These are phyloP conservation scores for Ctenochaetus hawaiiensis DNA, from an alignment of 2,797 vertebrate species.

Conservation along the genomic window DNA sequence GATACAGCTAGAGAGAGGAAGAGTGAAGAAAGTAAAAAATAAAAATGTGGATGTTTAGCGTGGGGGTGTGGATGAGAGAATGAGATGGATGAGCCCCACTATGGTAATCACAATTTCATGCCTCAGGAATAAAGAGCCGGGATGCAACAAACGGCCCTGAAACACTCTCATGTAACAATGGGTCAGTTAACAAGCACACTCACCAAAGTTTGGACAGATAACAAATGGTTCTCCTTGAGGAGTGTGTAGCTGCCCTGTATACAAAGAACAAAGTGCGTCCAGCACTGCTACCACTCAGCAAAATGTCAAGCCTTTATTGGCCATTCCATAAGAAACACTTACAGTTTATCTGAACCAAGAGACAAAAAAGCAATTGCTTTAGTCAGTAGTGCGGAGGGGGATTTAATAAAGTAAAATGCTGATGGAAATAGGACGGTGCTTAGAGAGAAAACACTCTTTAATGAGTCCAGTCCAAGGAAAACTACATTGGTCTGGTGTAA, in stretches of 20 bases:
- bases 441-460: slow-evolving; percentile 75
- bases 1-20: slow-evolving; percentile 2
- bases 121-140: slow-evolving; percentile 65
- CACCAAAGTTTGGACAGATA: slow-evolving; percentile 72
- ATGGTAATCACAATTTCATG: slow-evolving; percentile 75
- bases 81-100: slow-evolving; percentile 72
- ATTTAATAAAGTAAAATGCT: slow-evolving; percentile 73
- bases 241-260: slow-evolving; percentile 55
- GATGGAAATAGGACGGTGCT: slow-evolving; percentile 65
- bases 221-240: slow-evolving; percentile 73
- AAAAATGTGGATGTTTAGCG: slow-evolving; percentile 58
- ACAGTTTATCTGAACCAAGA: slow-evolving; percentile 58
- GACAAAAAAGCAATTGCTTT: slow-evolving; percentile 40
- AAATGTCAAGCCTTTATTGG: slow-evolving; percentile 58
- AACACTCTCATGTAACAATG: slow-evolving; percentile 61
- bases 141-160: slow-evolving; percentile 55
- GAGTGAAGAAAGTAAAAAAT: slow-evolving; percentile 21
- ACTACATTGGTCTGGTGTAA: slow-evolving; percentile 58
- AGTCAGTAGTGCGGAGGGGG: slow-evolving; percentile 37
- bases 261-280: slow-evolving; percentile 54
- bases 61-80: slow-evolving; percentile 41
- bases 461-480: slow-evolving; percentile 58
- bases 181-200: slow-evolving; percentile 76
- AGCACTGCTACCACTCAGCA: slow-evolving; percentile 41
- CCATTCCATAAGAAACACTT: slow-evolving; percentile 54